Conservation (phyloP, 2,888 invertebrate species). For the Ichneumon xanthorius region DNA sequence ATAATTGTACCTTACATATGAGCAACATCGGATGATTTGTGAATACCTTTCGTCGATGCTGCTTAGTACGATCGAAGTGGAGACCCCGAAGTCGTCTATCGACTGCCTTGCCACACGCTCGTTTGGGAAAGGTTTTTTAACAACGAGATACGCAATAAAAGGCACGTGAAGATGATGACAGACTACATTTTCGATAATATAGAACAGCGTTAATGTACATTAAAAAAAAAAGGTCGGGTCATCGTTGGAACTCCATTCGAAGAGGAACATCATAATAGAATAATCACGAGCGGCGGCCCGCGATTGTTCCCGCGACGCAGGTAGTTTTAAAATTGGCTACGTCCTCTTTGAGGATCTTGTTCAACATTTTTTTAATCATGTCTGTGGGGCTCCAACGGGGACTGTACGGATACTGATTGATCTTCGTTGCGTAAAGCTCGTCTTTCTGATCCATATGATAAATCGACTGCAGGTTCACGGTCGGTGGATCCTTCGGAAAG, state of each 20-base stretch:
- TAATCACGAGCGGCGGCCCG: not conserved
- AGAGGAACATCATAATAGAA: not conserved
- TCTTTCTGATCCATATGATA: slow-evolving; percentile 84
- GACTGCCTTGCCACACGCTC: not conserved
- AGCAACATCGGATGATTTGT: slow-evolving; percentile 47
- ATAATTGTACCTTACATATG: slow-evolving; percentile 82
- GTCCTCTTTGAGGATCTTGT: slow-evolving; percentile 75
- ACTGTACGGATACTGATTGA: slow-evolving; percentile 80
- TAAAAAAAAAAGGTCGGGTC: not conserved
- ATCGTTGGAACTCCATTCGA: not conserved
- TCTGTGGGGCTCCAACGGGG: slow-evolving; percentile 74
- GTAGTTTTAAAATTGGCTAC: slow-evolving; percentile 73
- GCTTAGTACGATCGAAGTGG: slow-evolving; percentile 16
- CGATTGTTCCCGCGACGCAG: not conserved
- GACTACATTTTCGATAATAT: not conserved
- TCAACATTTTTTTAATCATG: slow-evolving; percentile 80
- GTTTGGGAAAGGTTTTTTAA: slow-evolving; percentile 1
- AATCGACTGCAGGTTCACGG: slow-evolving; percentile 86
- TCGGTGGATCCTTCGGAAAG: slow-evolving; percentile 87
- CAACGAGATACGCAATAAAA: slow-evolving; percentile 1
- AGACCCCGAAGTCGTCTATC: not conserved
- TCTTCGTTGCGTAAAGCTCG: slow-evolving; percentile 70
- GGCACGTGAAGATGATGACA: not conserved
- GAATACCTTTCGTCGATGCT: slow-evolving; percentile 31
- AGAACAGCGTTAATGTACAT: not conserved